These are phyloP conservation scores for Zaprionus taronus DNA, from an alignment of 1,140 invertebrate genomes.

Conservation along the genomic window DNA sequence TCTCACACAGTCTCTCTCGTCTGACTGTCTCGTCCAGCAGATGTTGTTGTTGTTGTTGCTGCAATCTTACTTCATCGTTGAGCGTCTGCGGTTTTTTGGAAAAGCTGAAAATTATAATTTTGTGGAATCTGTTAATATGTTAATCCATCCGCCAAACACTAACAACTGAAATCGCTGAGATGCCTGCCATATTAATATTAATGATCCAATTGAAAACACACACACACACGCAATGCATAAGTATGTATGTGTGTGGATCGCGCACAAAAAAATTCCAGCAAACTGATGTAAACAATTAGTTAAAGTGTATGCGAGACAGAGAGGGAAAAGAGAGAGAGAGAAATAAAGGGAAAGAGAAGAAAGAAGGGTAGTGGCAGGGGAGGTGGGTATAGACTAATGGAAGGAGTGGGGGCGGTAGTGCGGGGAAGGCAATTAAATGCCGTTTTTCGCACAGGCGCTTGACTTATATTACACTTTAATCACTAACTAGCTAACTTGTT, in stretches of 20 bases:
- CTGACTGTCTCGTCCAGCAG: conserved; percentile 10
- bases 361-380: neutral
- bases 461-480: conserved; percentile 27
- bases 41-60: neutral
- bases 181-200: conserved; percentile 71
- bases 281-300: conserved; percentile 48
- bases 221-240: conserved; percentile 21
- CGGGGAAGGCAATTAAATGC: neutral
- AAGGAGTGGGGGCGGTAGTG: too few relatives aligned
- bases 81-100: conserved; percentile 9
- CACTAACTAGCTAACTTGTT: conserved; percentile 6
- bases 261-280: conserved; percentile 56
- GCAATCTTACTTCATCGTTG: conserved; percentile 52
- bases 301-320: conserved; percentile 10
- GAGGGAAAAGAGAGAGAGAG: neutral
- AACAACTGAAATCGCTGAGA: conserved; percentile 67
- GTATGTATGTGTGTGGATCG: conserved; percentile 37
- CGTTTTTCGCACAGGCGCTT: conserved; percentile 16
- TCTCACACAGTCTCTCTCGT: too few relatives aligned
- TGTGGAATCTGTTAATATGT: conserved; percentile 45
- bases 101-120: conserved; percentile 41
- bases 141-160: conserved; percentile 38
- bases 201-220: conserved; percentile 76
- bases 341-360: neutral
- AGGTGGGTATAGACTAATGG: too few relatives aligned